Evolutionary conservation across 1,140 invertebrate species (phyloP), one percentile per base, ranked within the genome.

Genomic region (Bombus huntii): DNA sequence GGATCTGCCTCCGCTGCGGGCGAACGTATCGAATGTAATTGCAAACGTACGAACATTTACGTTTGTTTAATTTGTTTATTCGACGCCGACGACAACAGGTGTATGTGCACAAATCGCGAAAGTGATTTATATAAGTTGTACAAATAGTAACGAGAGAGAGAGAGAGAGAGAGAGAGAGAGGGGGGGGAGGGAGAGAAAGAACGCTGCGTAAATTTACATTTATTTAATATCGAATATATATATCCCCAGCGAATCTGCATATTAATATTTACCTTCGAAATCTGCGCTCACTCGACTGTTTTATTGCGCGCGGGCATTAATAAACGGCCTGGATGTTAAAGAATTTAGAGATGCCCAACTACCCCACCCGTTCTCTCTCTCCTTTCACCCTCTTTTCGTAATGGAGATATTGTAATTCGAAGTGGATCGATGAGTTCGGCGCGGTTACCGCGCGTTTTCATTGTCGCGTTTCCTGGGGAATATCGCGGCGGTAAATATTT

Each of bases 221-320:
- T 80, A 85, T 85, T 85, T 85, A 85, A 85, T 85, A 85, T 62
- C 57, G 68, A 85, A 85, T 72, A 80, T 65, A 73, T 73, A 34
- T 53, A 74, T 34, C 42, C 59, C 31, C 31, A 5, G 31, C 25
- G 57, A 80, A 85, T 85, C 68, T 80, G 53, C 77, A 80, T 85
- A 85, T 85, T 85, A 85, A 85, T 85, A 80, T 85, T 85, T 85
- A 72, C 83, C 77, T 44, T 59, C 53, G 83, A 59, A 53, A 57
- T 37, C 77, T 37, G 42, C 53, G 76, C 42, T 65, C 83, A 12
- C 28, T 62, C 53, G 42, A 80, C 76, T 72, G 76, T 85, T 85
- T 80, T 85, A 85, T 85, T 65, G 31, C 65, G 22, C 44, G 68
- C 57, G 57, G 18, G 68, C 34, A 72, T 85, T 85, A 80, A 79